Evolutionary conservation across 2,113 vertebrate species (phyloP), one percentile per base, ranked within the genome.

Genomic region (Tychaedon coryphoeus): DNA sequence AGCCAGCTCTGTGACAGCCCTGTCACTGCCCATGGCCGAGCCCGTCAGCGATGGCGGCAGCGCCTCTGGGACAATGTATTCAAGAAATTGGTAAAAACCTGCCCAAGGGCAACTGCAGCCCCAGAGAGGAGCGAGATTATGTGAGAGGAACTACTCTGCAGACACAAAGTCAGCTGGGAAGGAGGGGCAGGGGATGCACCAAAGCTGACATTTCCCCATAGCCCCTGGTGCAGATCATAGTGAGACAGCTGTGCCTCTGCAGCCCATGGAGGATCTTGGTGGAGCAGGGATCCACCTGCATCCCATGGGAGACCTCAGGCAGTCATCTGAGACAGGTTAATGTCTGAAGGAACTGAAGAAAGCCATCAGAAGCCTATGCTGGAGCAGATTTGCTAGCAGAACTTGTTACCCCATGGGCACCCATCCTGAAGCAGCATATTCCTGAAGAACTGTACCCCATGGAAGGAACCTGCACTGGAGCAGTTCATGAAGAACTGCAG

Each of bases 341-440:
- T 65, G 9, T 43, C 36, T 0, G 0, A 48, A 48, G 12, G 45
- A 60, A 10, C 11, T 53, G 12, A 45, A 45, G 43, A 45, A 45
- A 45, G 9, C 43, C 0, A 0, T 2, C 2, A 11, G 9, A 3
- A 80, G 5, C 19, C 24, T 2, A 1, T 0, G 0, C 19, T 53
- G 57, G 12, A 58, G 13, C 25, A 74, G 29, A 25, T 5, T 5
- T 50, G 19, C 40, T 47, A 29, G 6, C 19, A 34, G 42, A 51
- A 25, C 38, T 10, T 67, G 47, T 40, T 24, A 65, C 15, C 31
- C 29, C 34, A 15, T n/a, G n/a, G 50, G 9, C 10, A 65, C 3
- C 3, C 10, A 22, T 0, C 0, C 29, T 65, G 56, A 15, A 61
- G 26, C 23, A 75, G 9, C 6, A 33, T 19, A 0, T 19, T 81